Conservation (phyloP, 2,888 invertebrate genomes). For the Thereva unica region DNA sequence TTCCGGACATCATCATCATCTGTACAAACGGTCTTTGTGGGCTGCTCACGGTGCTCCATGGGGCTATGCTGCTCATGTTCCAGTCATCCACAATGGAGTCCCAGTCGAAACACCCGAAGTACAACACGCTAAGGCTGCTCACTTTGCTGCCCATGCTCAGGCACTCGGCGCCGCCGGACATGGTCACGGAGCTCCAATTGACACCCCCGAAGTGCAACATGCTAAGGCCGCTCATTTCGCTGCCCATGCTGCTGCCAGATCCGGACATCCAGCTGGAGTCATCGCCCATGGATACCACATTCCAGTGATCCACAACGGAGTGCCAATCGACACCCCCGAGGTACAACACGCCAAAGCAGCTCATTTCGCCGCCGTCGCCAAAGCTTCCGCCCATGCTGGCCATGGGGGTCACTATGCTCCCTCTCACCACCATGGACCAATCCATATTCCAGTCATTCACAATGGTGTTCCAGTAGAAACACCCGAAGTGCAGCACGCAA, state of each 20-base stretch:
- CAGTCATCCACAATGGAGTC: conserved; percentile 58
- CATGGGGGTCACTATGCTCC: conserved; percentile 45
- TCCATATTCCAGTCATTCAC: conserved; percentile 57
- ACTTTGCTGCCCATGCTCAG: conserved; percentile 55
- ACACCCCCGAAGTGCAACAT: conserved; percentile 59
- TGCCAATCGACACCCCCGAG: conserved; percentile 61
- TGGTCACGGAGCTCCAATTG: conserved; percentile 54
- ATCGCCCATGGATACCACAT: conserved; percentile 47
- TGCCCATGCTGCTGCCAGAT: conserved; percentile 59
- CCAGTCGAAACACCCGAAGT: conserved; percentile 62
- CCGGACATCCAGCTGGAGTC: conserved; percentile 47
- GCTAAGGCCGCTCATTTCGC: conserved; percentile 62
- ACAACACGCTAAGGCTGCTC: conserved; percentile 58
- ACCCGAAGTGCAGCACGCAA: conserved; percentile 60
- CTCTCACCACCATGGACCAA: conserved; percentile 47
- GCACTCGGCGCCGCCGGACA: conserved; percentile 47
- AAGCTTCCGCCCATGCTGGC: conserved; percentile 50
- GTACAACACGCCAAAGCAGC: conserved; percentile 59
- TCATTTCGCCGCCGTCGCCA: conserved; percentile 57
- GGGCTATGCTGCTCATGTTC: conserved; percentile 49
- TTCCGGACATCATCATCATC: conserved; percentile 51
- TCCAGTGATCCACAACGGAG: conserved; percentile 57
- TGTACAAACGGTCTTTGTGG: conserved; percentile 51
- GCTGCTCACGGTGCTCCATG: conserved; percentile 47
- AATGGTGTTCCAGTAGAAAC: conserved; percentile 61